Base-by-base conservation (phyloP, 2,888 invertebrate species). In the Pandemis cinnamomeana region DNA sequence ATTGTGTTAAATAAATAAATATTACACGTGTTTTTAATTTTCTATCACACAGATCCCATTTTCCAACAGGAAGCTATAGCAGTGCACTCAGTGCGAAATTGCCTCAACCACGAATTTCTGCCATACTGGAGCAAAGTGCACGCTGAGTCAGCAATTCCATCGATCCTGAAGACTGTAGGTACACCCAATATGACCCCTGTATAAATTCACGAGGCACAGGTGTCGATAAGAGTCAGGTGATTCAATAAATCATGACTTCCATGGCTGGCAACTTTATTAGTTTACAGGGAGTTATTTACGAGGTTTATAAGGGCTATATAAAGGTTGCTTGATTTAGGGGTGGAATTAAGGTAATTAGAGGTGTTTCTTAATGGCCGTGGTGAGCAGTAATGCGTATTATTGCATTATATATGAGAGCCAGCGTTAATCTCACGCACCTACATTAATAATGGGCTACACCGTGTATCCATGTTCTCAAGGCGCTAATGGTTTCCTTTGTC, bases 211-310 rank as follows among this genome's bases (percentile, higher is more conserved):
- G 58, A 71, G 68, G 68, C 55, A 7, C 68, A 72, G 68, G 72
- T 72, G 72, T 48, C 72, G 53, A 72, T 68, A 68, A 72, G 68
- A 63, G 67, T 5, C 53, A 51, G 42, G 53, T n/a, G 36, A 44
- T 51, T 41, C 48, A 11, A 51, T 55, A 72, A 72, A 72, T 72
- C 67, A 72, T 63, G 63, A 44, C 42, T 62, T 66, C 51, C 72
- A 67, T 67, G 55, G 13, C 51, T 41, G 13, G 41, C 20, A 68
- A 48, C 64, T 66, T 73, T 69, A 73, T 73, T 73, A 73, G 73
- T 72, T 72, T 69, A 69, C 60, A 60, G 58, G 46, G 41, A 44
- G 60, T 69, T 48, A 73, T 73, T 73, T 73, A 73, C 58, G 73
- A 64, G 69, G n/a, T n/a, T 20, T 48, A 64, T 64, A 60, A 69